Conservation (phyloP, 1,140 invertebrate genomes). For the Pemphigus obesinymphae region DNA sequence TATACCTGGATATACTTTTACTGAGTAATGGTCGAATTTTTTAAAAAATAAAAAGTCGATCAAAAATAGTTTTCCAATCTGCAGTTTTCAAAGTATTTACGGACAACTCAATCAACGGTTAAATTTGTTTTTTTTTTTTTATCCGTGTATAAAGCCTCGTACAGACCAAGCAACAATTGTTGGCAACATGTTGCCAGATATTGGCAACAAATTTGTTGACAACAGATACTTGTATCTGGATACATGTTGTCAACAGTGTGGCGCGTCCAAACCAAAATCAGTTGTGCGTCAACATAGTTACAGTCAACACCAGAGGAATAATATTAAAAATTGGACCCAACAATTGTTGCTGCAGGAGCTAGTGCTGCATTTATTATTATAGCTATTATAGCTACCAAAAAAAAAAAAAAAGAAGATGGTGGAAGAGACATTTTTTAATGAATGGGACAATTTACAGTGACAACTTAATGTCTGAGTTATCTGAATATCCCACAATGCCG, state of each 20-base stretch:
- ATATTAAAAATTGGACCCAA: not conserved
- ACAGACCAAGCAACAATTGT: too few species aligned
- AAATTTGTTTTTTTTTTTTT: too few species aligned
- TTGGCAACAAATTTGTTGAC: not conserved
- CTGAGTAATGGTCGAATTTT: too few species aligned
- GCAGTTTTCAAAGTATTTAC: too few species aligned
- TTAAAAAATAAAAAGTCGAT: too few species aligned
- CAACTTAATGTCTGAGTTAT: not conserved
- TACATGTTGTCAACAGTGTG: not conserved
- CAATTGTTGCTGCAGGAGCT: not conserved
- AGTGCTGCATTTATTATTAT: not conserved
- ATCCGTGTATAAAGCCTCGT: too few species aligned
- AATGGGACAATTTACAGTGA: not conserved
- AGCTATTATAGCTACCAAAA: not conserved
- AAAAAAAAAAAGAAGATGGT: not conserved
- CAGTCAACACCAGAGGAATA: not conserved
- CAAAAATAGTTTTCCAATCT: too few species aligned
- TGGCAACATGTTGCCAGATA: too few species aligned
- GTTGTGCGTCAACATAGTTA: not conserved
- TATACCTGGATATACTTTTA: too few species aligned
- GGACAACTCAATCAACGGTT: too few species aligned
- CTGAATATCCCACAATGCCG: too few species aligned
- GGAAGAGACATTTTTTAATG: not conserved
- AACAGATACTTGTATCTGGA: not conserved
- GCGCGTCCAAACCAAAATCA: not conserved